Evolutionary conservation across 2,888 invertebrate genomes (phyloP), one percentile per base, ranked within the genome.

Genomic region (Cryptosula pallasiana): DNA sequence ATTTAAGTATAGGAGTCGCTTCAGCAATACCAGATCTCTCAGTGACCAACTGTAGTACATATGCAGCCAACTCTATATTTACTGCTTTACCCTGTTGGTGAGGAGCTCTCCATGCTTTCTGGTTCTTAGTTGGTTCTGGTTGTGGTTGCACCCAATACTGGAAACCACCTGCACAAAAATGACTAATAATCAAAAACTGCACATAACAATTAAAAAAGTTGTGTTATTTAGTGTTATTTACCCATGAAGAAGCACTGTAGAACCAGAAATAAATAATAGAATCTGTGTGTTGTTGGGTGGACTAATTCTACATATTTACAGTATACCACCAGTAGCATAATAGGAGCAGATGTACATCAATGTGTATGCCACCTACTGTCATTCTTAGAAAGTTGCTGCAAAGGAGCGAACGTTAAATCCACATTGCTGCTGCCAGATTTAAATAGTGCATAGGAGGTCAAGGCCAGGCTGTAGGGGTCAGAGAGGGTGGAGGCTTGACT

Each of bases 11-110:
- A 5, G 79, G 78, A 34, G 81, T 75, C n/a, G 73, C 54, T 72
- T n/a, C 20, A 27, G 25, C 23, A 29, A 69, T 23, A 1, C 79
- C 80, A 20, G 74, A 76, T 1, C 75, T 75, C 0, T 75, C 70
- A 0, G 79, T 78, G 71, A 81, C 79, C 1, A 78, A 78, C 70
- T 84, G 76, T n/a, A 85, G 76, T 5, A 79, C 84, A 75, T 85
- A 85, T n/a, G 83, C 77, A 0, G 83, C 80, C 76, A 83, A 79
- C 75, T 84, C 84, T 34, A 83, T 80, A 73, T 83, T 79, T 0
- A 78, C 75, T 1, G 83, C 79, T 23, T 78, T 78, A 2, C 80
- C 76, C 32, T 71, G 75, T 57, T 32, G 76, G 75, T 45, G 79
- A n/a, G 55, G 55, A n/a, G 55, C n/a, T 55, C 55, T 55, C 55